Evolutionary conservation across 2,797 vertebrate species (phyloP).

Genomic region (Pterois miles): DNA sequence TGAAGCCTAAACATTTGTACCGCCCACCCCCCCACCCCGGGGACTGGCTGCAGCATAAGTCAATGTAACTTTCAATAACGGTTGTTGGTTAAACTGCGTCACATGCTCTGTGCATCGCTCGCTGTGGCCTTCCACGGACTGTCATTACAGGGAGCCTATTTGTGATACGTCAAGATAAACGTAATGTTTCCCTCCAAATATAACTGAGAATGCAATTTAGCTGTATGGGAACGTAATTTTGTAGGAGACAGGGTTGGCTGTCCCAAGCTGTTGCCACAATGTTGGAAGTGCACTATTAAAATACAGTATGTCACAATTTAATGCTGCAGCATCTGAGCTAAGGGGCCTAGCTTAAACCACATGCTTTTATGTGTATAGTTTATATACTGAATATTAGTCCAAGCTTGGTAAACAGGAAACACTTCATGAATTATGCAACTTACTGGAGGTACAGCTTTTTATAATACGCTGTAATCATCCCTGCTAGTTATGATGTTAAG

Average conservation of each 20-base stretch:
- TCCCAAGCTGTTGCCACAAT: neutral
- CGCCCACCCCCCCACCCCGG: too few relatives aligned
- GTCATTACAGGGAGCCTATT: too few relatives aligned
- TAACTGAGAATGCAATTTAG: neutral
- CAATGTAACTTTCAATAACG: too few relatives aligned
- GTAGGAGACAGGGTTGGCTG: neutral
- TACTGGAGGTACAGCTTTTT: neutral
- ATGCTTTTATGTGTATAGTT: neutral
- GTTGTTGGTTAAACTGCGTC: too few relatives aligned
- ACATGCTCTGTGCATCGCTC: too few relatives aligned
- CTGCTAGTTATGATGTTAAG: conserved; percentile 5
- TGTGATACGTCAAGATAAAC: too few relatives aligned
- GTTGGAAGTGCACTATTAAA: neutral
- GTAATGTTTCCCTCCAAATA: neutral
- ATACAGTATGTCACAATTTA: neutral
- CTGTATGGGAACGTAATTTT: neutral
- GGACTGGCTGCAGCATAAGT: too few relatives aligned
- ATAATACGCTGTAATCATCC: conserved; percentile 1
- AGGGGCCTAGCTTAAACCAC: rapidly evolving
- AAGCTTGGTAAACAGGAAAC: neutral
- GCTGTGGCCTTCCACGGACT: too few relatives aligned
- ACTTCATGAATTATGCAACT: neutral
- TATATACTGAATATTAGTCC: neutral
- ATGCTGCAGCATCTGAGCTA: neutral
- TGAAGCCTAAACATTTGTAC: too few relatives aligned